A percentile compares a stretch with the other conserved stretches of the same genome.
phyloP scores from a whole-genome alignment of 2,888 invertebrate genomes.

The Bombylius major region DNA sequence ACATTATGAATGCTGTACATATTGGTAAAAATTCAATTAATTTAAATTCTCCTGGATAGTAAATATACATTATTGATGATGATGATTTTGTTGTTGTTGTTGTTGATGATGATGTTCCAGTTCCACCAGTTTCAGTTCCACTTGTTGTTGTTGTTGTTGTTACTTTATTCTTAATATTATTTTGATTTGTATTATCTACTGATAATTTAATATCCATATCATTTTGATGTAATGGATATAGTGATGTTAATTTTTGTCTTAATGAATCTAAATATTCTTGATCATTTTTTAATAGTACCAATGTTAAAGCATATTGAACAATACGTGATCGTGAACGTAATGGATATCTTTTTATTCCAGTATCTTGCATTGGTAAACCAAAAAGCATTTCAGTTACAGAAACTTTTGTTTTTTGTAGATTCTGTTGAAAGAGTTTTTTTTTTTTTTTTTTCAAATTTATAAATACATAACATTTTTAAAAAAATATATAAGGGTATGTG shows the following conservation, averaged over 20 bases:
- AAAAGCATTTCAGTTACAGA: conserved; percentile 83
- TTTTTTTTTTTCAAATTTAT: neutral
- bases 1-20: conserved; percentile 65
- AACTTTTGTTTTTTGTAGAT: conserved; percentile 69
- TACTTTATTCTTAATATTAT: conserved; percentile 7
- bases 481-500: neutral
- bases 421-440: conserved; percentile 40
- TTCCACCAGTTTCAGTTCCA: neutral
- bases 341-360: conserved; percentile 82
- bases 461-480: no score
- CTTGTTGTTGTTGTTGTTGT: conserved; percentile 10
- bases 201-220: conserved; percentile 20
- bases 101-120: conserved; percentile 12
- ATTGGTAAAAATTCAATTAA: conserved; percentile 75
- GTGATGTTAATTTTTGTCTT: conserved; percentile 49
- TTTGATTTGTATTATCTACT: conserved; percentile 15
- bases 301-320: conserved; percentile 79
- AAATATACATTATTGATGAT: conserved; percentile 48
- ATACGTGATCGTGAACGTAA: conserved; percentile 70
- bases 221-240: conserved; percentile 60
- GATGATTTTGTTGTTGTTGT: conserved; percentile 18
- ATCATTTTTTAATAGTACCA: conserved; percentile 71
- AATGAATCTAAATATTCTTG: conserved; percentile 65
- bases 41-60: conserved; percentile 82
- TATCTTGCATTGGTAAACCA: conserved; percentile 80